A percentile compares a stretch with the other conserved stretches of the same genome.
Conservation (phyloP, 2,888 invertebrate species). For the Diaprepes abbreviatus region DNA sequence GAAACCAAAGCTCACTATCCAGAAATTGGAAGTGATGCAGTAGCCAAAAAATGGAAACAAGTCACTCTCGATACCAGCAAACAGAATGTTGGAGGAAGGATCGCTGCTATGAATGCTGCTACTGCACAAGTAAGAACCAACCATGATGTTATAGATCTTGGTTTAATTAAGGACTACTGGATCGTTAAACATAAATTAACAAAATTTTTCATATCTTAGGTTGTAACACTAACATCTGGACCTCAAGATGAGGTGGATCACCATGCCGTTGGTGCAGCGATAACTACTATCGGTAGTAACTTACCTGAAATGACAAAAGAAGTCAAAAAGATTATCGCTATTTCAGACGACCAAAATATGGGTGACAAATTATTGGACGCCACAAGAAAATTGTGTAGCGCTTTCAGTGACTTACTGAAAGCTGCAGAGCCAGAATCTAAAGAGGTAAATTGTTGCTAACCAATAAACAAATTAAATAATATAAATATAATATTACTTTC, state of each 20-base stretch:
- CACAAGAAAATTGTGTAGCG: slow-evolving; percentile 90
- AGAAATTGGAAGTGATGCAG: slow-evolving; percentile 85
- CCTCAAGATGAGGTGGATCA: slow-evolving; percentile 93
- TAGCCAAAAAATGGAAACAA: slow-evolving; percentile 94
- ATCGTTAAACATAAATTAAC: no score
- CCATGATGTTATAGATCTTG: no score
- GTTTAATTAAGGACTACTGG: no score
- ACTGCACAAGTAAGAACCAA: slow-evolving; percentile 81
- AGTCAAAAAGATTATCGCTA: slow-evolving; percentile 94
- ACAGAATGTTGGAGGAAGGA: slow-evolving; percentile 96
- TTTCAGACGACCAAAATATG: slow-evolving; percentile 88
- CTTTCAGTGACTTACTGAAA: slow-evolving; percentile 93
- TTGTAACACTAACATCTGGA: slow-evolving; percentile 69
- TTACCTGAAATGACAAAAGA: slow-evolving; percentile 96
- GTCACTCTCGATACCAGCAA: slow-evolving; percentile 94
- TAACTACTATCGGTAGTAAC: slow-evolving; percentile 96
- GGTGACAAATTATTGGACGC: slow-evolving; percentile 93
- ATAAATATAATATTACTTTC: slow-evolving; percentile 8
- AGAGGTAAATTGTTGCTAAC: slow-evolving; percentile 68
- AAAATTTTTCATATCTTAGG: slow-evolving; percentile 75
- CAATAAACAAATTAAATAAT: neutral
- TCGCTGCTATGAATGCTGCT: slow-evolving; percentile 99
- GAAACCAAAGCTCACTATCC: slow-evolving; percentile 74
- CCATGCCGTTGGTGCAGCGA: slow-evolving; percentile 95
- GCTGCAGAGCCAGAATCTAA: slow-evolving; percentile 96